phyloP scores from a whole-genome alignment of 2,888 invertebrate species.

The Eristalis intricaria region DNA sequence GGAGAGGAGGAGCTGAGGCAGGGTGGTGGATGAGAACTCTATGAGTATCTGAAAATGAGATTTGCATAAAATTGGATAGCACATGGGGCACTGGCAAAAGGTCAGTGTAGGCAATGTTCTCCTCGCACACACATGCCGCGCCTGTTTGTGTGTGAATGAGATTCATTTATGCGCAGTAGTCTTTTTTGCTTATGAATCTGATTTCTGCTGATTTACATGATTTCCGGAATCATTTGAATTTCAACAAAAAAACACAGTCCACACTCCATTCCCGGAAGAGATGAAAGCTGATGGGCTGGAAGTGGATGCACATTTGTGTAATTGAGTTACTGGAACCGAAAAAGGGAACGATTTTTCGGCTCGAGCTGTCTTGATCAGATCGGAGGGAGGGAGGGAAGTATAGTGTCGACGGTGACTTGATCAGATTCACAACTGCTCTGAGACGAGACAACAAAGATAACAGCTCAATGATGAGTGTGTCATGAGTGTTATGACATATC shows the following conservation, averaged over 20 bases:
- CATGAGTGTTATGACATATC: no score
- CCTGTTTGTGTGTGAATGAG: not conserved
- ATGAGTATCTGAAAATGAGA: slow-evolving; percentile 23
- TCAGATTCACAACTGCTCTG: no score
- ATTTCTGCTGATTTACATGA: slow-evolving; percentile 17
- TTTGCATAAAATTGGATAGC: slow-evolving; percentile 38
- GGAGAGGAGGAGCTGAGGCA: not conserved
- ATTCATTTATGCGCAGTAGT: slow-evolving; percentile 18
- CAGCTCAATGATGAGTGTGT: no score
- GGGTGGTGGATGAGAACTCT: slow-evolving; percentile 19
- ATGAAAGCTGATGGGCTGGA: not conserved
- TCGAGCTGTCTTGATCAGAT: no score
- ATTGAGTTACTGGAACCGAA: not conserved
- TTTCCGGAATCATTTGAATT: slow-evolving; percentile 23
- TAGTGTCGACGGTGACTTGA: no score
- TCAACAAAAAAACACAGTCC: not conserved
- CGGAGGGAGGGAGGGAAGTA: no score
- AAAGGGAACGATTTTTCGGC: no score
- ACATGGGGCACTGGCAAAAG: slow-evolving; percentile 15
- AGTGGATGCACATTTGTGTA: not conserved
- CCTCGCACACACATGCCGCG: not conserved
- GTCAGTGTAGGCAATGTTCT: slow-evolving; percentile 8
- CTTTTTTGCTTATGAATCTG: not conserved
- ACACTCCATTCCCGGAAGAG: not conserved
- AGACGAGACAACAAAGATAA: no score